phyloP scores from a whole-genome alignment of 92 coral and sea anemone genomes.

The Diadumene lineata region DNA sequence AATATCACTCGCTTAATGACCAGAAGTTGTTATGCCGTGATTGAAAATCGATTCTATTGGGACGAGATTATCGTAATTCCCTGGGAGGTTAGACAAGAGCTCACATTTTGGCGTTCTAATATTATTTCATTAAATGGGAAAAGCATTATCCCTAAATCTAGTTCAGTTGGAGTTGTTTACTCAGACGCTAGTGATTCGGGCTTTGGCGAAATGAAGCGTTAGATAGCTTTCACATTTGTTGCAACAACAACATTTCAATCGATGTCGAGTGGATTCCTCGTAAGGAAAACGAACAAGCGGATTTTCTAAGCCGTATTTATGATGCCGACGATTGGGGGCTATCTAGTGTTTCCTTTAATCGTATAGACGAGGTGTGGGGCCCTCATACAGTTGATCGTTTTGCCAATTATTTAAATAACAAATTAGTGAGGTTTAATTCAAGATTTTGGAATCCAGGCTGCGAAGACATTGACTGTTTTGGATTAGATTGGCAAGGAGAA shows the following conservation, averaged over 20 bases:
- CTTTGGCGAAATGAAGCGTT: conserved; percentile 47
- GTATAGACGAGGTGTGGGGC: conserved; percentile 50
- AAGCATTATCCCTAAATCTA: conserved; percentile 26
- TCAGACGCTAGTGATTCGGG: conserved; percentile 50
- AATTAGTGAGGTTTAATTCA: conserved; percentile 53
- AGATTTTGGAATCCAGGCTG: conserved; percentile 62
- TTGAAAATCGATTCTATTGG: conserved; percentile 45
- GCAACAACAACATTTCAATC: conserved; percentile 29
- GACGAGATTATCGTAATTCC: conserved; percentile 27
- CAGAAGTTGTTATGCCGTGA: conserved; percentile 38
- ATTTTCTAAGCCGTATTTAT: conserved; percentile 41
- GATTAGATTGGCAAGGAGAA: conserved; percentile 46
- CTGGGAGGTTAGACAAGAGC: conserved; percentile 35
- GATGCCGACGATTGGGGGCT: conserved; percentile 64
- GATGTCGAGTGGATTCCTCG: conserved; percentile 62
- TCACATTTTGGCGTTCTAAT: conserved; percentile 29
- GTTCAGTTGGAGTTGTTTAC: conserved; percentile 36
- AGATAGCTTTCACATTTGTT: conserved; percentile 35
- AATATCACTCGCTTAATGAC: conserved; percentile 37
- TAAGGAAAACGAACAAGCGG: conserved; percentile 41
- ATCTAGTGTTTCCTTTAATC: conserved; percentile 18
- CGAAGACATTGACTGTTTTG: conserved; percentile 50
- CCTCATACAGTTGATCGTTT: conserved; percentile 59
- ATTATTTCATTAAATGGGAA: conserved; percentile 11
- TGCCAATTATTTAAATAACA: conserved; percentile 37